A percentile compares a stretch with the other conserved stretches of the same genome.
Evolutionary conservation across 2,888 invertebrate genomes (phyloP).

Genomic region (Amphipoea lucens): DNA sequence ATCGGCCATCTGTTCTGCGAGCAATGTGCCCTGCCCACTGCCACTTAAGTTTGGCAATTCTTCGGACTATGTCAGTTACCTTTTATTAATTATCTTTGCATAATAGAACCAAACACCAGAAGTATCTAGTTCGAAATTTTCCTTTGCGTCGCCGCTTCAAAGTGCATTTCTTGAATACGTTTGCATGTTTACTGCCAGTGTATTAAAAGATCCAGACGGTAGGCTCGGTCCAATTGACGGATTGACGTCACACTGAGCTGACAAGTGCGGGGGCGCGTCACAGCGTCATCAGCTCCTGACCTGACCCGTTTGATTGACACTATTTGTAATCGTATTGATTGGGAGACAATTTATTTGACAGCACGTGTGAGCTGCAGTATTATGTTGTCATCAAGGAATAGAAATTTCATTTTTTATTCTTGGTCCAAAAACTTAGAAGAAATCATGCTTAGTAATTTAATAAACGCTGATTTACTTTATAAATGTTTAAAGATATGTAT

Average conservation of each 20-base stretch:
- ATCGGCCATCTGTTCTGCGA: too few species aligned
- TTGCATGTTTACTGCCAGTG: slow-evolving; percentile 9
- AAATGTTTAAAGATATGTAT: too few species aligned
- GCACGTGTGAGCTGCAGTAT: background rate
- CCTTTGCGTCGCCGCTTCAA: background rate
- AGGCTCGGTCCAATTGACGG: slow-evolving; percentile 31
- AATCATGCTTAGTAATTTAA: background rate
- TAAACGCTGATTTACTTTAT: background rate
- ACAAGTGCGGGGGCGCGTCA: slow-evolving; percentile 39
- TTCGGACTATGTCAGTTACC: too few species aligned
- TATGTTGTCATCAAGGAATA: background rate
- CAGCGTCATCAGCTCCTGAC: slow-evolving; percentile 46
- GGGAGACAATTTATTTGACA: slow-evolving; percentile 24
- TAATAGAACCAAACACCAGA: background rate
- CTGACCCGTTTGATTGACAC: slow-evolving; percentile 49
- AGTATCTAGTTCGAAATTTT: background rate
- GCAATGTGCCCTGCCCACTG: too few species aligned
- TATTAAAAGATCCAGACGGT: slow-evolving; percentile 10
- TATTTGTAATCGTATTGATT: slow-evolving; percentile 28
- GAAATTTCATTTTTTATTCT: background rate
- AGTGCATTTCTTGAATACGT: background rate
- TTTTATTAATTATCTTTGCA: background rate
- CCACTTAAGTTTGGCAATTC: too few species aligned
- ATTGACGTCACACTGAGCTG: slow-evolving; percentile 49
- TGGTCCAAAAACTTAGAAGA: background rate